Percentiles rank a stretch among this genome's conserved stretches.
phyloP scores from a whole-genome alignment of 2,113 vertebrate species.

The Talpa occidentalis region DNA sequence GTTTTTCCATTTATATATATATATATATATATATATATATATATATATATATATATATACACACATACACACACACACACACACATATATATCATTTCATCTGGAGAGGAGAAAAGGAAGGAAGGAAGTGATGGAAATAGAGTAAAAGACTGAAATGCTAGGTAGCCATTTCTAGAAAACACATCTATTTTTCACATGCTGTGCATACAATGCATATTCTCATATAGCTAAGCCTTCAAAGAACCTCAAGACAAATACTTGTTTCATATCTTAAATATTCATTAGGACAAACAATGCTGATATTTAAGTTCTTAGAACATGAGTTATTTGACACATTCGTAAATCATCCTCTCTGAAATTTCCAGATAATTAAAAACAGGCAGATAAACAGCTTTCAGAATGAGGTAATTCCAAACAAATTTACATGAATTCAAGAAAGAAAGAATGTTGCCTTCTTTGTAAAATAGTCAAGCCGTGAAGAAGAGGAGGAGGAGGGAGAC shows the following conservation, averaged over 20 bases:
- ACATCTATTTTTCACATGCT: neutral
- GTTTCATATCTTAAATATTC: slow-evolving; percentile 54
- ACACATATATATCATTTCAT: neutral
- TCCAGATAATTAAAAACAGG: slow-evolving; percentile 53
- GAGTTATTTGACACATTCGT: slow-evolving; percentile 42
- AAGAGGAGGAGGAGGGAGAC: neutral
- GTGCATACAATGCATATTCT: neutral
- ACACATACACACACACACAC: no score
- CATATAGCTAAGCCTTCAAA: neutral
- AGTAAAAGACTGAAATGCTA: neutral
- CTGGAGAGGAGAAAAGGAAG: neutral
- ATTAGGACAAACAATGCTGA: slow-evolving; percentile 27
- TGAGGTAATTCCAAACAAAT: slow-evolving; percentile 10
- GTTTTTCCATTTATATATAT: neutral
- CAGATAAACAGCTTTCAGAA: slow-evolving; percentile 29
- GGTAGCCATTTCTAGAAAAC: neutral
- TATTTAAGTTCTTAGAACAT: slow-evolving; percentile 59
- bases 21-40: no score
- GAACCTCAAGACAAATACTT: slow-evolving; percentile 30
- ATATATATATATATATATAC: no score
- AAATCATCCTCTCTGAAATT: slow-evolving; percentile 50
- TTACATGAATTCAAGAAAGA: slow-evolving; percentile 24
- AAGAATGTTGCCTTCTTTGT: slow-evolving; percentile 7
- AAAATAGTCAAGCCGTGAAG: neutral
- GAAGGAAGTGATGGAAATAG: neutral